These are phyloP conservation scores for Tapirus indicus DNA, from an alignment of 2,797 vertebrate species.

Conservation along the genomic window DNA sequence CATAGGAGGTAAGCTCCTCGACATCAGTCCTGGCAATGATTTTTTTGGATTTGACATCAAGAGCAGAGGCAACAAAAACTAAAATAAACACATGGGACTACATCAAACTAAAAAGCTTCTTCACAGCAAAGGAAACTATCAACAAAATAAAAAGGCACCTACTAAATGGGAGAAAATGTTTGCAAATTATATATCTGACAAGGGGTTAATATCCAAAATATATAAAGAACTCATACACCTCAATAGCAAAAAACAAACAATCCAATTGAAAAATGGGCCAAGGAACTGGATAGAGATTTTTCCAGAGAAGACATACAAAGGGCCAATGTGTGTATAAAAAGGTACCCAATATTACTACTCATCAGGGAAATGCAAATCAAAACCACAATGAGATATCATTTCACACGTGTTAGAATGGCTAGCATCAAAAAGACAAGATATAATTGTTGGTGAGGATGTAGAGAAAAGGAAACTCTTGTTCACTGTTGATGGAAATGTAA, in stretches of 20 bases:
- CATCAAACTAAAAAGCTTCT: neutral
- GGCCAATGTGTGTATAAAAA: neutral
- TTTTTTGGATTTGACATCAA: neutral
- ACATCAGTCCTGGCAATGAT: neutral
- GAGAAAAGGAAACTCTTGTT: neutral
- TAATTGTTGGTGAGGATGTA: neutral
- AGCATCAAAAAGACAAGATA: neutral
- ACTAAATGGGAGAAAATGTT: neutral
- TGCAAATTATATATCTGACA: neutral
- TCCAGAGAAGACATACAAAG: neutral
- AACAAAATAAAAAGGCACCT: neutral
- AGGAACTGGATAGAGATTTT: neutral
- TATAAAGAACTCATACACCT: neutral
- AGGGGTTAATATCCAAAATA: neutral
- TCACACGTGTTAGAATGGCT: neutral
- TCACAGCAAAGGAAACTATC: neutral
- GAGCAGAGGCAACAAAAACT: neutral
- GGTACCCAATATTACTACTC: neutral
- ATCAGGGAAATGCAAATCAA: neutral
- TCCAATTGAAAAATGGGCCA: neutral
- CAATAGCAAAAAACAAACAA: neutral
- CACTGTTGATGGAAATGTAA: neutral
- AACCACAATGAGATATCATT: neutral
- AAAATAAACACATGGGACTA: neutral
- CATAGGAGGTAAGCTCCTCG: neutral